Conservation (phyloP, 2,888 invertebrate genomes). For the Spisula subtruncata region DNA sequence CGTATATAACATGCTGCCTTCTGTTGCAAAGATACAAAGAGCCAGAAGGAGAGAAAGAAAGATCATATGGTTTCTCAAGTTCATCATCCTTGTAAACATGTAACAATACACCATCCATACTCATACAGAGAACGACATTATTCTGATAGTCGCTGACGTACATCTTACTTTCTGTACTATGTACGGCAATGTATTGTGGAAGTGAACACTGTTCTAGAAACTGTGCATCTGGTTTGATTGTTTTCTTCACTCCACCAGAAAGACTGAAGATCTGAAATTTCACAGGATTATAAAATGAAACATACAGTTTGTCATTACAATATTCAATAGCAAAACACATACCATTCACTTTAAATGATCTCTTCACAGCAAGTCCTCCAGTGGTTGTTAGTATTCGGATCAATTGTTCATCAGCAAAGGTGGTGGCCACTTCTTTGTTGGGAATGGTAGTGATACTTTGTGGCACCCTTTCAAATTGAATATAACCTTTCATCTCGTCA, state of each 20-base stretch:
- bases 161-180: neutral
- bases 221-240: too few relatives aligned
- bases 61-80: neutral
- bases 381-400: neutral
- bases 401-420: neutral
- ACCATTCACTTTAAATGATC: neutral
- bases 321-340: neutral
- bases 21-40: conserved; percentile 10
- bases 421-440: neutral
- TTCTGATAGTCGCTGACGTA: conserved; percentile 23
- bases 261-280: conserved; percentile 1
- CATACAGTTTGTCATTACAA: conserved; percentile 8
- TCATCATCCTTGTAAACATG: neutral
- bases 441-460: neutral
- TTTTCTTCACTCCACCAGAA: too few relatives aligned
- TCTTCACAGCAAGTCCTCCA: neutral
- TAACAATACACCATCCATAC: conserved; percentile 19
- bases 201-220: neutral
- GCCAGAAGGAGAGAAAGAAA: conserved; percentile 10
- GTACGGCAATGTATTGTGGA: conserved; percentile 11
- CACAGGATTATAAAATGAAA: neutral
- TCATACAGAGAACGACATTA: neutral
- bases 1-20: neutral
- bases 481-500: neutral
- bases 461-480: neutral